Percentiles rank a stretch among this genome's conserved stretches.
These are phyloP conservation scores for Drosophila pruinosa DNA, from an alignment of 1,140 invertebrate genomes.

Conservation along the genomic window DNA sequence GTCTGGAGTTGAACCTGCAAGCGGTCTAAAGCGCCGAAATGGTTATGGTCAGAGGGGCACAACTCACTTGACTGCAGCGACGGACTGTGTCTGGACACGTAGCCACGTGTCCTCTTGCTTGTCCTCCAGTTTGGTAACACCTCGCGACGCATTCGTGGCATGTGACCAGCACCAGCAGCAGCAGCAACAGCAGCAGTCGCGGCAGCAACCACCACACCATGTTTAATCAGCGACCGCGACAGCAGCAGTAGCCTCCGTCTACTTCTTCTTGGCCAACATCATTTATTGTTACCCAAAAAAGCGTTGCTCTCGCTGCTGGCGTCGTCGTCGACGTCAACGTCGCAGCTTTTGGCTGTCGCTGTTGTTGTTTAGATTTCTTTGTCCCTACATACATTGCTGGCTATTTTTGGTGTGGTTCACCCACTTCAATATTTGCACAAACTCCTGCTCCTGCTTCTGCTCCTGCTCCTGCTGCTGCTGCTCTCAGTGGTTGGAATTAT, in stretches of 20 bases:
- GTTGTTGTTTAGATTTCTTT: slow-evolving; percentile 80
- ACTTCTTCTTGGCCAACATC: slow-evolving; percentile 52
- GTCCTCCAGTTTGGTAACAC: slow-evolving; percentile 64
- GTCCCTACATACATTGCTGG: slow-evolving; percentile 44
- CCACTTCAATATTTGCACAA: slow-evolving; percentile 73
- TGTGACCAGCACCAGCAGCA: slow-evolving; percentile 20
- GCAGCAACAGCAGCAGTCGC: not conserved
- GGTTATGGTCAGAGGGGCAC: not conserved
- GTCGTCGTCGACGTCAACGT: not conserved
- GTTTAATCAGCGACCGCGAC: slow-evolving; percentile 46
- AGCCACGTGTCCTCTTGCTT: slow-evolving; percentile 45
- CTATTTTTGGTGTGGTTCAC: slow-evolving; percentile 56
- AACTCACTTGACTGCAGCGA: slow-evolving; percentile 59
- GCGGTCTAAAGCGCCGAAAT: not conserved
- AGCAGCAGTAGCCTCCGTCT: slow-evolving; percentile 23
- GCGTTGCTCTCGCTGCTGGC: not conserved
- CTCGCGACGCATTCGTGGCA: slow-evolving; percentile 72
- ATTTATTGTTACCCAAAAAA: slow-evolving; percentile 71
- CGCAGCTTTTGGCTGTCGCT: slow-evolving; percentile 17
- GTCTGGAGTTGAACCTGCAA: slow-evolving; percentile 46
- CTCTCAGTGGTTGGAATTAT: slow-evolving; percentile 63
- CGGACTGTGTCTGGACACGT: slow-evolving; percentile 65
- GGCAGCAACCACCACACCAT: slow-evolving; percentile 22
- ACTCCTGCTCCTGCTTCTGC: not conserved
- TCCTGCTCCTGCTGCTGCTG: not conserved